Percentiles rank a stretch among this genome's conserved stretches.
These are phyloP conservation scores for Boleophthalmus pectinirostris DNA, from an alignment of 2,113 vertebrate genomes.

Conservation along the genomic window DNA sequence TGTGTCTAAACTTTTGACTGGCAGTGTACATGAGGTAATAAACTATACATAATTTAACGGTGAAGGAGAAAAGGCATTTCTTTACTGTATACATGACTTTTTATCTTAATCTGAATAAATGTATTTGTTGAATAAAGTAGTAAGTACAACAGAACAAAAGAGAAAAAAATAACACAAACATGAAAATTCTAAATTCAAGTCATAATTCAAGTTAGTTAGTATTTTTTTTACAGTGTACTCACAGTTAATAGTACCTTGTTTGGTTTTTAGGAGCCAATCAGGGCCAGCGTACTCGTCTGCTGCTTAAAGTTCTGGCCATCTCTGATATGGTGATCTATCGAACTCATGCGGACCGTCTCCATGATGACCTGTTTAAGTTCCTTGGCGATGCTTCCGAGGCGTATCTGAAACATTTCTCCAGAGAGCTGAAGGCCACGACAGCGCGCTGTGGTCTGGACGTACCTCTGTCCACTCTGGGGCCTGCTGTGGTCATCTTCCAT, in stretches of 20 bases:
- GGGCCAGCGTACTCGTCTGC: slow-evolving; percentile 93
- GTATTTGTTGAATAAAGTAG: no score
- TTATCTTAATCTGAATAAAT: no score
- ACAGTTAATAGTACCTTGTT: neutral
- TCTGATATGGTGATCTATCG: slow-evolving; percentile 97
- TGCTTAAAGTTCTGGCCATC: slow-evolving; percentile 94
- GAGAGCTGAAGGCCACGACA: slow-evolving; percentile 96
- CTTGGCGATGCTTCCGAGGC: slow-evolving; percentile 97
- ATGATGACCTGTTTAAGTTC: slow-evolving; percentile 98
- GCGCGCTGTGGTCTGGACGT: slow-evolving; percentile 95
- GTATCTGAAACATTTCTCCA: slow-evolving; percentile 96
- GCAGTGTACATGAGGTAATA: no score
- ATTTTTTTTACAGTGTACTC: no score
- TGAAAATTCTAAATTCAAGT: no score
- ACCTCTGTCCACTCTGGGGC: slow-evolving; percentile 93
- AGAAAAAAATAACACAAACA: no score
- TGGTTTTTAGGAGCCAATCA: slow-evolving; percentile 83
- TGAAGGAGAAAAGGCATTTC: no score
- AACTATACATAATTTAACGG: no score
- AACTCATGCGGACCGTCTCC: slow-evolving; percentile 95
- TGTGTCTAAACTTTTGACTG: no score
- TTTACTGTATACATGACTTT: no score
- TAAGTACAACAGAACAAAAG: no score
- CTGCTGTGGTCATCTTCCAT: slow-evolving; percentile 96
- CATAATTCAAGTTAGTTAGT: no score